Percentiles rank a stretch among this genome's conserved stretches.
Evolutionary conservation across 2,888 invertebrate genomes (phyloP).

Genomic region (Molorchus minor): DNA sequence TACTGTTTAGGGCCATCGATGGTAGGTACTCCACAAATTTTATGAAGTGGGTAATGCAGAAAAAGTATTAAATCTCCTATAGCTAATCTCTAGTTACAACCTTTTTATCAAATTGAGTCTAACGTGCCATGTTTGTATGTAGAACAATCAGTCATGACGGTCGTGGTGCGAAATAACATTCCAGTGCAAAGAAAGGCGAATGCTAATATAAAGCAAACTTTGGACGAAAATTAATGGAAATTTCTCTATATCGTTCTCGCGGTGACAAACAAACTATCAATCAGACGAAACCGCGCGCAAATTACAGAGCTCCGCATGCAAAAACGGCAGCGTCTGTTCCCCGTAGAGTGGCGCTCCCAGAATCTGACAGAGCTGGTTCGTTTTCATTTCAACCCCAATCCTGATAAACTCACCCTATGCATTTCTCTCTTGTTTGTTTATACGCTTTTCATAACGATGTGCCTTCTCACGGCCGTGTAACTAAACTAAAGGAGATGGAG

Average conservation of each 20-base stretch:
- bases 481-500: constrained; percentile 32
- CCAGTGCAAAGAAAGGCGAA: constrained; percentile 15
- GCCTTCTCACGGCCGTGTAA: constrained; percentile 33
- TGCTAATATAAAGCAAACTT: constrained; percentile 35
- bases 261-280: constrained; percentile 63
- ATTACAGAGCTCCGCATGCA: constrained; percentile 59
- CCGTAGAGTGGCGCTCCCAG: constrained; percentile 53
- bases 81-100: no score
- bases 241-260: constrained; percentile 62
- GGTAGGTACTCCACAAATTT: no score
- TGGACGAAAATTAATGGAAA: constrained; percentile 61
- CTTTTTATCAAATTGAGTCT: no score
- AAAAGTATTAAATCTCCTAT: no score
- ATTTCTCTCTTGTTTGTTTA: no score
- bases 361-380: constrained; percentile 50
- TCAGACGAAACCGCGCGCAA: constrained; percentile 61
- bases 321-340: constrained; percentile 46
- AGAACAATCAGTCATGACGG: constrained; percentile 25
- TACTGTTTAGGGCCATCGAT: no score
- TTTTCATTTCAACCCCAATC: constrained; percentile 37
- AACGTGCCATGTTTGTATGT: no score
- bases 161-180: constrained; percentile 16
- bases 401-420: constrained; percentile 6
- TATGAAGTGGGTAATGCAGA: no score
- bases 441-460: constrained; percentile 6